Percentiles rank a stretch among this genome's conserved stretches.
Evolutionary conservation across 2,888 invertebrate species (phyloP).

Genomic region (Zelleria hepariella): DNA sequence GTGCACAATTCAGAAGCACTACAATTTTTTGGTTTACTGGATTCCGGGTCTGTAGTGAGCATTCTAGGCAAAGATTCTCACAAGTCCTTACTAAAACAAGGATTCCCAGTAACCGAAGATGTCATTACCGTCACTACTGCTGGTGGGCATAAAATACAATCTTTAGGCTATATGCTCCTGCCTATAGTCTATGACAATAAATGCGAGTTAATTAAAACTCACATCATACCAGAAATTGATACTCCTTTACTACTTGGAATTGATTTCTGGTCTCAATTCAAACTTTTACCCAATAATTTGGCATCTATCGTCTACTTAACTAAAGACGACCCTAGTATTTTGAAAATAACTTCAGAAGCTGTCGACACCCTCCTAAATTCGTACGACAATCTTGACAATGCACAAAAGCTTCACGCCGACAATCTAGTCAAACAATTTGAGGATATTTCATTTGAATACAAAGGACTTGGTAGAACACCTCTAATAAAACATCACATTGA

Average conservation of each 20-base stretch:
- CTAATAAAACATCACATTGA: slow-evolving; percentile 17
- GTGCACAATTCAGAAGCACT: no score
- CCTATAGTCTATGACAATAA: slow-evolving; percentile 12
- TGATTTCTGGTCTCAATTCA: slow-evolving; percentile 15
- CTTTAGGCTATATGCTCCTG: no score
- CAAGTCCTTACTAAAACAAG: no score
- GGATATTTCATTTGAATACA: slow-evolving; percentile 10
- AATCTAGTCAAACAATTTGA: slow-evolving; percentile 11
- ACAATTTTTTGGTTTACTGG: no score
- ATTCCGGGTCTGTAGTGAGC: no score
- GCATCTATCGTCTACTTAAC: background rate
- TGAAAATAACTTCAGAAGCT: background rate
- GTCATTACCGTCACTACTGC: no score
- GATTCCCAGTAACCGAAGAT: no score
- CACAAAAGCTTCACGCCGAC: slow-evolving; percentile 9
- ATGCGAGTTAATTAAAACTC: slow-evolving; percentile 11
- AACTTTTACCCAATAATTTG: slow-evolving; percentile 11
- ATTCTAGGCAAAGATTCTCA: no score
- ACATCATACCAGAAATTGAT: slow-evolving; percentile 12
- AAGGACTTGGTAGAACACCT: slow-evolving; percentile 18
- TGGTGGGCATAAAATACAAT: slow-evolving; percentile 9
- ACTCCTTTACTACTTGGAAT: slow-evolving; percentile 14
- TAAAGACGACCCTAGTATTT: background rate
- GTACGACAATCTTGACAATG: slow-evolving; percentile 6
- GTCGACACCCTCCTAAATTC: slow-evolving; percentile 2